Evolutionary conservation across 2,797 vertebrate genomes (phyloP).

Genomic region (Lepilemur ruficaudatus): DNA sequence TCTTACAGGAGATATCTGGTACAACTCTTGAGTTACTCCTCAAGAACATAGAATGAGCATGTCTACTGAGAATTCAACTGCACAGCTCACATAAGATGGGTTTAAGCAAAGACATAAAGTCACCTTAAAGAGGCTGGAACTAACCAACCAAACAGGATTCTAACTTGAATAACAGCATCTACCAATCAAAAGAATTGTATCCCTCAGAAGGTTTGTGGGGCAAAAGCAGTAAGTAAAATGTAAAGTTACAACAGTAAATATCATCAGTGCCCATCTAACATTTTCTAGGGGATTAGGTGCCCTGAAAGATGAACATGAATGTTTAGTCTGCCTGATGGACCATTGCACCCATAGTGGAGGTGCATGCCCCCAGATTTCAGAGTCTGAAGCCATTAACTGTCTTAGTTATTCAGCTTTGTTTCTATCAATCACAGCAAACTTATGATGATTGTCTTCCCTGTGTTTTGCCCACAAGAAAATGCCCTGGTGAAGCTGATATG

Average conservation of each 20-base stretch:
- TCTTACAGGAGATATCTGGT: not conserved
- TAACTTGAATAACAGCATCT: not conserved
- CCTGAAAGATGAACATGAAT: not conserved
- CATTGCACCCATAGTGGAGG: too few relatives aligned
- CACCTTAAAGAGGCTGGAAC: not conserved
- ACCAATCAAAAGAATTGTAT: not conserved
- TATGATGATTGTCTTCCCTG: not conserved
- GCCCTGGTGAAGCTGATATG: not conserved
- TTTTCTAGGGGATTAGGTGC: not conserved
- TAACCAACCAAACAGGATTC: not conserved
- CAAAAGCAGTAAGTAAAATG: not conserved
- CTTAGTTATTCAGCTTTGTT: not conserved
- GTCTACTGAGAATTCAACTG: not conserved
- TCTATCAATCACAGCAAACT: not conserved
- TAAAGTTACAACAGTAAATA: not conserved
- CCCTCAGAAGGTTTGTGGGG: not conserved
- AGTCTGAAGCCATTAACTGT: not conserved
- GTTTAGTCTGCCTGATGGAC: not conserved
- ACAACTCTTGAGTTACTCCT: not conserved
- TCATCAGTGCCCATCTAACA: not conserved
- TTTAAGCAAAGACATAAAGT: not conserved
- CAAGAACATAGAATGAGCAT: not conserved
- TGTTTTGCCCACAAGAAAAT: not conserved
- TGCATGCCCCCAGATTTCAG: not conserved
- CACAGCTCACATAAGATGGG: not conserved